Evolutionary conservation across 2,113 vertebrate species (phyloP).

Genomic region (Girardinichthys multiradiatus): DNA sequence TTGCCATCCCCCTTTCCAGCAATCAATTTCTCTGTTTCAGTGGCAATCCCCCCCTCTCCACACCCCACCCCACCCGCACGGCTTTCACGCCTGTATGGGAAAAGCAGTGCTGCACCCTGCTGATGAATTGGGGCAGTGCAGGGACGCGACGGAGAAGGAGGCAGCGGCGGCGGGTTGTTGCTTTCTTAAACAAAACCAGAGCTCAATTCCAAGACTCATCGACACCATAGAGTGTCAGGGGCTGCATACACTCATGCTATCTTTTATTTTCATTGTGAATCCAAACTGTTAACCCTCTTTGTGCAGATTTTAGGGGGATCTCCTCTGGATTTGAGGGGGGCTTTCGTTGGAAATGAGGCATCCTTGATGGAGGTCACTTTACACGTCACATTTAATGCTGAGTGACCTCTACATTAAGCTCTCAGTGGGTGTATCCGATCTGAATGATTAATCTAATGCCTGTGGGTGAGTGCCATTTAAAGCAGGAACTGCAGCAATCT

Average conservation of each 20-base stretch:
- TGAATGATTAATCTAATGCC: constrained; percentile 52
- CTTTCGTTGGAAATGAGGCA: constrained; percentile 14
- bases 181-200: constrained; percentile 15
- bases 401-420: constrained; percentile 68
- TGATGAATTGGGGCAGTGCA: constrained; percentile 73
- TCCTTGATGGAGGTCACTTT: constrained; percentile 51
- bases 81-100: constrained; percentile 57
- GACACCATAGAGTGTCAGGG: neutral
- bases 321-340: neutral
- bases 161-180: neutral
- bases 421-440: constrained; percentile 65
- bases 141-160: neutral
- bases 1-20: constrained; percentile 78
- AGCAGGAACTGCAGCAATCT: constrained; percentile 1
- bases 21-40: constrained; percentile 78
- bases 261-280: constrained; percentile 9
- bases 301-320: neutral
- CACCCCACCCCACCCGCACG: neutral
- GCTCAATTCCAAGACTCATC: neutral
- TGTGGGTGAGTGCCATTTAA: constrained; percentile 27
- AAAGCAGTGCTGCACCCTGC: constrained; percentile 95
- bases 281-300: neutral
- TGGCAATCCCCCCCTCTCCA: constrained; percentile 24
- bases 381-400: constrained; percentile 60
- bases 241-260: neutral